Evolutionary conservation across 2,888 invertebrate species (phyloP).

Genomic region (Xestia sexstrigata): DNA sequence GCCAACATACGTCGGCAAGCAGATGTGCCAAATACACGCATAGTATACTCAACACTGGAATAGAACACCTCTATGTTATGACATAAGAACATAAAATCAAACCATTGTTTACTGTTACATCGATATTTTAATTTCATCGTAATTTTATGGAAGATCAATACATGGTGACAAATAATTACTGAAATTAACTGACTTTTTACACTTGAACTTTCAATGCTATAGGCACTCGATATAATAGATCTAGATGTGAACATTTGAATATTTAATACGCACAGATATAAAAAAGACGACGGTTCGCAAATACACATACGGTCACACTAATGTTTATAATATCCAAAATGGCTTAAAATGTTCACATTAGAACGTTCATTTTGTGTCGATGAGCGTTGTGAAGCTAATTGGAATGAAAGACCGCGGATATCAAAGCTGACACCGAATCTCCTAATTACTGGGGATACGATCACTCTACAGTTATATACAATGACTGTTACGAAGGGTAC

Average conservation of each 20-base stretch:
- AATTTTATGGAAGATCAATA: slow-evolving; percentile 91
- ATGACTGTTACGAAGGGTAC: slow-evolving; percentile 80
- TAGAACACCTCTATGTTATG: slow-evolving; percentile 17
- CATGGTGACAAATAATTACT: slow-evolving; percentile 90
- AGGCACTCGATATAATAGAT: slow-evolving; percentile 90
- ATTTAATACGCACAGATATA: slow-evolving; percentile 87
- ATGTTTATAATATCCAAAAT: slow-evolving; percentile 86
- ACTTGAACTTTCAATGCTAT: slow-evolving; percentile 90
- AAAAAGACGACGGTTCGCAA: slow-evolving; percentile 85
- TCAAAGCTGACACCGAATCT: slow-evolving; percentile 84
- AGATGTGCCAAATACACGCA: slow-evolving; percentile 69
- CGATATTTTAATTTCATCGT: slow-evolving; percentile 91
- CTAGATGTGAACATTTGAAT: slow-evolving; percentile 90
- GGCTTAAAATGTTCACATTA: slow-evolving; percentile 89
- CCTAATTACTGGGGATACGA: slow-evolving; percentile 85
- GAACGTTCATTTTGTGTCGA: slow-evolving; percentile 81
- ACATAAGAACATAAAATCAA: slow-evolving; percentile 75
- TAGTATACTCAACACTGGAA: slow-evolving; percentile 34
- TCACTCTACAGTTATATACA: slow-evolving; percentile 88
- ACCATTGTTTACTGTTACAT: slow-evolving; percentile 88
- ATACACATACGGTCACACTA: slow-evolving; percentile 86
- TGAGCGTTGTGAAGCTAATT: slow-evolving; percentile 85
- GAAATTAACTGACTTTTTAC: slow-evolving; percentile 90
- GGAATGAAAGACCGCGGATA: slow-evolving; percentile 84
- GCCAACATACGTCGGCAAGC: slow-evolving; percentile 62